Evolutionary conservation across 2,888 invertebrate genomes (phyloP), one percentile per base, ranked within the genome.

Genomic region (Chloroclystis v-ata): DNA sequence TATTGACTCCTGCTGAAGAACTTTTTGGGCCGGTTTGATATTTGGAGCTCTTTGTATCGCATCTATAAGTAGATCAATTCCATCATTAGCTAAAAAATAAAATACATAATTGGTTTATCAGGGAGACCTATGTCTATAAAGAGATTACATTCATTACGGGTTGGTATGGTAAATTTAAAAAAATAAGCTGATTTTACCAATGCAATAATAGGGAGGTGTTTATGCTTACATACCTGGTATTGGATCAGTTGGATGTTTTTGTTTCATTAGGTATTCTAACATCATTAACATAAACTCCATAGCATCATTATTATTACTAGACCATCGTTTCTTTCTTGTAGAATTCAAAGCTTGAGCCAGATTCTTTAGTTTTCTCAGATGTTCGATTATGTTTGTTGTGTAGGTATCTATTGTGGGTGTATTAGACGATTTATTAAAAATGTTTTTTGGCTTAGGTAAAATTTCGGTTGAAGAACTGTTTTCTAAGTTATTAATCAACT

Each of bases 11-110:
- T 60, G 50, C n/a, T 63, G 39, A 10, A 69, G 28, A 10, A 68
- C 63, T 52, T 73, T 72, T 40, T 62, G 63, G 2, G 72, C 67
- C 5, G 63, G 48, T 61, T 78, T 79, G 1, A 83, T 73, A 43
- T 82, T 75, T 11, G 85, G 85, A 33, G 84, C 77, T 50, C 65
- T 75, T 70, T 74, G 76, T 4, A 85, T 84, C 13, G 81, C 78
- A 11, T 83, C 82, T 54, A 84, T 73, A 26, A 84, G 54, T 52
- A 83, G 52, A 56, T 85, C 83, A 42, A 84, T 79, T 1, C 82
- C 84, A 44, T 85, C 84, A 8, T 72, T 70, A 1, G 59, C 83
- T 83, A 67, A 46, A 76, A 75, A 39, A 52, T 38, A 49, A 20
- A 8, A 14, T n/a, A n/a, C n/a, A n/a, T n/a, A n/a, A n/a, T n/a